Base-by-base conservation (phyloP, 2,888 invertebrate species). In the Drosophila prostipennis region DNA sequence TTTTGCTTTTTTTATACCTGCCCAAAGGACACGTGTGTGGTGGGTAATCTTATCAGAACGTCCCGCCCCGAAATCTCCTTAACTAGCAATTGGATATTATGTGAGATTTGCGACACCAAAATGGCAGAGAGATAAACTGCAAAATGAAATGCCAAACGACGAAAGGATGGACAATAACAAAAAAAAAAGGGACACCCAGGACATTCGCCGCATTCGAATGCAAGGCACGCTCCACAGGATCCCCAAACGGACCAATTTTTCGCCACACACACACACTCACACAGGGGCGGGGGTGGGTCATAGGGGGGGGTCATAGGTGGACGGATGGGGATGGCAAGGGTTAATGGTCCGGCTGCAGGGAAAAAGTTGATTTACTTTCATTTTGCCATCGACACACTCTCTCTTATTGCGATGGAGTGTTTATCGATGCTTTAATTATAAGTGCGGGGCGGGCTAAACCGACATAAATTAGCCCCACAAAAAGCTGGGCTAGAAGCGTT, bases 11-110 rank as follows among this genome's bases (percentile, higher is more conserved):
- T 40, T 10, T 42, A 19, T 42, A 16, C 3, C 7, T 36, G 16
- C 3, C 36, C n/a, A 23, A 43, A 29, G 16, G 11, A 11, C 46
- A 46, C 46, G 56, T 56, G 53, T 36, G 53, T 36, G 61, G 59
- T 58, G 16, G 63, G 52, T 64, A 64, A 63, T 64, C 64, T 64
- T 64, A 63, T 61, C 26, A 34, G 46, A 42, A 26, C 16, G 14
- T 8, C 5, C 32, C 36, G 26, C 23, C 54, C 36, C 23, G 37
- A 63, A 63, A 63, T 65, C 63, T 65, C 64, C 63, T 63, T 65
- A 65, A 65, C 63, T 53, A 65, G 65, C 65, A 65, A 65, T 65
- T 63, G 63, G 65, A 65, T 65, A 65, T 65, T 65, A 65, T 65
- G 65, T 65, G 65, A 65, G 65, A 65, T 65, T 65, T 65, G 65